Percentiles rank a stretch among this genome's conserved stretches.
These are phyloP conservation scores for Colletes latitarsis DNA, from an alignment of 1,140 invertebrate genomes.

Conservation along the genomic window DNA sequence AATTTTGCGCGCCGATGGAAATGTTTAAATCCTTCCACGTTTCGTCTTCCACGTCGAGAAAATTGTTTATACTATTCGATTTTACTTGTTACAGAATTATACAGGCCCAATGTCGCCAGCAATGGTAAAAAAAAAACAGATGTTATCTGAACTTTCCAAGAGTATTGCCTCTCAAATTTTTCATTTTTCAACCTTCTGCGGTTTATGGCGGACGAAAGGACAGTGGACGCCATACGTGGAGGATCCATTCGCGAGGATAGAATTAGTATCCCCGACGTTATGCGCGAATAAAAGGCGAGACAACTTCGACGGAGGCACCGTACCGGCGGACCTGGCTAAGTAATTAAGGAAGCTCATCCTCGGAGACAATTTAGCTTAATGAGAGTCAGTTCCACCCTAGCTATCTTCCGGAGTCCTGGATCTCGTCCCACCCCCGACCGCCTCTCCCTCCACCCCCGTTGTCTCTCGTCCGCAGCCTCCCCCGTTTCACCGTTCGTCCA, in stretches of 20 bases:
- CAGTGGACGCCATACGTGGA: background rate
- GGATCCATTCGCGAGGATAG: conserved; percentile 6
- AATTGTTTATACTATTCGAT: too few relatives aligned
- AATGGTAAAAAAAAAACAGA: too few relatives aligned
- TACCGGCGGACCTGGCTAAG: conserved; percentile 60
- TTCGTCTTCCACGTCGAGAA: background rate
- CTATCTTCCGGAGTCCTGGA: conserved; percentile 18
- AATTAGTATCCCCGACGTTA: conserved; percentile 28
- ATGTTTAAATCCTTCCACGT: background rate
- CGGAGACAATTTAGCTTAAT: conserved; percentile 79
- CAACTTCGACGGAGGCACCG: background rate
- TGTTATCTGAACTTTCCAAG: too few relatives aligned
- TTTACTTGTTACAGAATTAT: too few relatives aligned
- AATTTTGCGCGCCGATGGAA: background rate
- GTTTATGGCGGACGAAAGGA: too few relatives aligned
- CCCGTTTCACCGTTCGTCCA: conserved; percentile 26
- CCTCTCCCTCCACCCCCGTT: conserved; percentile 12
- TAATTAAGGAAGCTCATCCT: conserved; percentile 79
- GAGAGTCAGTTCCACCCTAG: conserved; percentile 72
- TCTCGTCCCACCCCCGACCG: conserved; percentile 31
- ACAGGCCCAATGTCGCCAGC: too few relatives aligned
- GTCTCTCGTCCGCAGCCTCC: background rate
- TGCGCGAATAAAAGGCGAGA: conserved; percentile 42
- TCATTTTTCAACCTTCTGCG: too few relatives aligned
- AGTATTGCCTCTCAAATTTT: too few relatives aligned